Percentiles rank a stretch among this genome's conserved stretches.
Conservation (phyloP, 2,888 invertebrate species). For the Drosophila acutilabella region DNA sequence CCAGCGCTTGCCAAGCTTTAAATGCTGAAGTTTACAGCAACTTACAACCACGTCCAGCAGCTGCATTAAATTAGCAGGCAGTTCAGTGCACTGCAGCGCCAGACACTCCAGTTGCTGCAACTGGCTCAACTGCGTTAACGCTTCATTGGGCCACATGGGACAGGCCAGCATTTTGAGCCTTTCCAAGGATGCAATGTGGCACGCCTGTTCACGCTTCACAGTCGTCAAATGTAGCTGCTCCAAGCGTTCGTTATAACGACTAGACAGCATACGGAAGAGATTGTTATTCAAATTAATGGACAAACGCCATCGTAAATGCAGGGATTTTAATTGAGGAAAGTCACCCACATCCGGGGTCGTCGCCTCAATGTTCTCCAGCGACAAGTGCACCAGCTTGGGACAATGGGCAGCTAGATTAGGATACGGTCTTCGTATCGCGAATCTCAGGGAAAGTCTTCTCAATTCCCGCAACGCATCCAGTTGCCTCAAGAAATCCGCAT, state of each 20-base stretch:
- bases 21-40: slow-evolving; percentile 45
- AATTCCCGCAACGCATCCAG: slow-evolving; percentile 38
- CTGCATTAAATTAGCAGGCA: slow-evolving; percentile 8
- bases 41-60: slow-evolving; percentile 35
- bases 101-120: slow-evolving; percentile 52
- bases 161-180: slow-evolving; percentile 49
- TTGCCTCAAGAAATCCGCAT: slow-evolving; percentile 40
- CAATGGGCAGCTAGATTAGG: slow-evolving; percentile 39
- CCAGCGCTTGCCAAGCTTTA: slow-evolving; percentile 56
- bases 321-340: slow-evolving; percentile 44
- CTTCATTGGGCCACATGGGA: slow-evolving; percentile 41
- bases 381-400: slow-evolving; percentile 46
- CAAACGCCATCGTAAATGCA: slow-evolving; percentile 48
- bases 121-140: slow-evolving; percentile 27
- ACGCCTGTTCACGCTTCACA: slow-evolving; percentile 40
- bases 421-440: slow-evolving; percentile 28
- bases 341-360: slow-evolving; percentile 47
- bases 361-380: slow-evolving; percentile 62
- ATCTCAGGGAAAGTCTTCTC: slow-evolving; percentile 46
- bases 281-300: slow-evolving; percentile 26
- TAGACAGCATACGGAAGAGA: slow-evolving; percentile 40
- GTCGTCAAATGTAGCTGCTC: slow-evolving; percentile 46
- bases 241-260: slow-evolving; percentile 41
- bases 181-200: slow-evolving; percentile 33
- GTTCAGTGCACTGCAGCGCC: slow-evolving; percentile 37